Evolutionary conservation across 2,113 vertebrate species (phyloP).

Genomic region (Ariopsis seemanni): DNA sequence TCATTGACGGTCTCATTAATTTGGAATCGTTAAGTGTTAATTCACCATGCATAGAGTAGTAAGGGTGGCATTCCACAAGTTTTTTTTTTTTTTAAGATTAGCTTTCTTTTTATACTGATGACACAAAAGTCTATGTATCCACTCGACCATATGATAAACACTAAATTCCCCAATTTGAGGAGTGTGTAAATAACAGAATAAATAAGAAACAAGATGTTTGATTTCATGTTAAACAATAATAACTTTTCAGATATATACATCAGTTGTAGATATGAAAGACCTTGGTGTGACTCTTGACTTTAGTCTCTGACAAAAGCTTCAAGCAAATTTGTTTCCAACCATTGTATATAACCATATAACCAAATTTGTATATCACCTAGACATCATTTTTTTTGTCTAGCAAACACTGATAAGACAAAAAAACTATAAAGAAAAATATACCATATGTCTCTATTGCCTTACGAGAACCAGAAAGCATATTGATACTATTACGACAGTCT

Average conservation of each 20-base stretch:
- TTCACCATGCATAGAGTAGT: background rate
- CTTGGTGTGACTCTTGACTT: background rate
- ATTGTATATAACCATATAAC: no score
- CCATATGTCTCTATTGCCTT: background rate
- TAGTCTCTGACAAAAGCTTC: background rate
- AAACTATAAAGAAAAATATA: background rate
- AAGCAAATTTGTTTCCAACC: background rate
- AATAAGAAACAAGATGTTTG: background rate
- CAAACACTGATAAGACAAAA: background rate
- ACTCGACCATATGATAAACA: background rate
- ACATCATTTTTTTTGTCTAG: background rate
- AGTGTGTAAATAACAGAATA: background rate
- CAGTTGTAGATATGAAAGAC: background rate
- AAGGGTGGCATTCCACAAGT: background rate
- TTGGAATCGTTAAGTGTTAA: background rate
- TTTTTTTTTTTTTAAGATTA: background rate
- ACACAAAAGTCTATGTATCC: background rate
- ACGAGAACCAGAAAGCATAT: background rate
- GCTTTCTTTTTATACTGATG: background rate
- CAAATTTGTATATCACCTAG: background rate
- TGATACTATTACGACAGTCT: background rate
- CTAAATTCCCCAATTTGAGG: background rate
- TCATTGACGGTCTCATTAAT: background rate
- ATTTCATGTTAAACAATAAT: background rate
- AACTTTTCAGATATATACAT: background rate